Conservation (phyloP, 2,888 invertebrate genomes). For the Marronus borbonicus region DNA sequence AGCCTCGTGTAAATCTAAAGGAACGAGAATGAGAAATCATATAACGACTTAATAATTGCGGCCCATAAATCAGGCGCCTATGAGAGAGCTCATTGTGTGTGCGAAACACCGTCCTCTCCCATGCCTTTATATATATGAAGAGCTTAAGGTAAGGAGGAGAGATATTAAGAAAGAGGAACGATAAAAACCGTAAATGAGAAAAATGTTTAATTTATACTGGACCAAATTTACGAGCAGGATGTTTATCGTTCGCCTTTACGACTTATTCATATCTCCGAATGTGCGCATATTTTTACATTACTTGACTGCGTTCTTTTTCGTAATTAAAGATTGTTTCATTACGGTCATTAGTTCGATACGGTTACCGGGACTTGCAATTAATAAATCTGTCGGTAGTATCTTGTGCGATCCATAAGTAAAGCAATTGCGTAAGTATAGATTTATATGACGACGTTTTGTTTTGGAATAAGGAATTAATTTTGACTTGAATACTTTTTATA, state of each 20-base stretch:
- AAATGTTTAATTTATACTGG: conserved; percentile 33
- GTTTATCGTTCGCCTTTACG: conserved; percentile 32
- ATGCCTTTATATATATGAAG: conserved; percentile 5
- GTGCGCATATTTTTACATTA: conserved; percentile 24
- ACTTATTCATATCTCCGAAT: conserved; percentile 27
- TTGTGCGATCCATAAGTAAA: no score
- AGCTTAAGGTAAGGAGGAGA: conserved; percentile 35
- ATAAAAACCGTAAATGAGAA: conserved; percentile 31
- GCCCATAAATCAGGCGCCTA: conserved; percentile 41
- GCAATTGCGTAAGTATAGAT: no score
- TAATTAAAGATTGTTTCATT: conserved; percentile 22
- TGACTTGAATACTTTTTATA: no score
- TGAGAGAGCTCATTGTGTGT: conserved; percentile 34
- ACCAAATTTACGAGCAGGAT: conserved; percentile 34
- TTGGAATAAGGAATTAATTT: no score
- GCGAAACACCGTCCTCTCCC: conserved; percentile 24
- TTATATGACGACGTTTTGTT: no score
- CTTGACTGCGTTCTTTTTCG: not conserved
- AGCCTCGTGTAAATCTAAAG: not conserved
- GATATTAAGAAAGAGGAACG: conserved; percentile 37
- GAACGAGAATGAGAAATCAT: conserved; percentile 26
- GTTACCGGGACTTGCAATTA: not conserved
- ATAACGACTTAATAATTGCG: conserved; percentile 42
- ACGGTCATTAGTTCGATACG: not conserved
- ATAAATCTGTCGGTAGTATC: not conserved